Evolutionary conservation across 1,140 invertebrate genomes (phyloP).

Genomic region (Bombus waltoni): DNA sequence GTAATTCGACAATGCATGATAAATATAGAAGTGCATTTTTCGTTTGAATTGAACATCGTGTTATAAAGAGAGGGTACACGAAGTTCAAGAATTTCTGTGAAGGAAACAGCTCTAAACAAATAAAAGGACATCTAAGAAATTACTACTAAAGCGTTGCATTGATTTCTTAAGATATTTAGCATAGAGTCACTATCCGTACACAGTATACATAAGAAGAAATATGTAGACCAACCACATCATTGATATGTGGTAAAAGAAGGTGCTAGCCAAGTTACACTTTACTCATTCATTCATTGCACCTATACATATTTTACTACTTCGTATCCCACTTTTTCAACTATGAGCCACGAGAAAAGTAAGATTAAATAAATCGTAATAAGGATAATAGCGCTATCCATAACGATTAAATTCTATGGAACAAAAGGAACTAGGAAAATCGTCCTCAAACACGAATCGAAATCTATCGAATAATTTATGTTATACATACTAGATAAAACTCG

Average conservation of each 20-base stretch:
- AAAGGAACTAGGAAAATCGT: background rate
- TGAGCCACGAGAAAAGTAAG: background rate
- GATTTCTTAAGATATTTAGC: background rate
- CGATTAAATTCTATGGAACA: background rate
- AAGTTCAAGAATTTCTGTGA: background rate
- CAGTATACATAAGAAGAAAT: background rate
- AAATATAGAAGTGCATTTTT: background rate
- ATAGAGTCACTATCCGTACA: background rate
- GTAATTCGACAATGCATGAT: background rate
- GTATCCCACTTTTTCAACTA: conserved; percentile 39
- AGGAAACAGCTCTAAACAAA: background rate
- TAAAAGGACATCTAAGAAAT: too few species aligned
- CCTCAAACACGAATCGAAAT: background rate
- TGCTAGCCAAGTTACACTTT: background rate
- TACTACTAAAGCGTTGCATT: background rate
- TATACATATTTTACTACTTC: conserved; percentile 47
- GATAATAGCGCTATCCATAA: background rate
- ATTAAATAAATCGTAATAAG: background rate
- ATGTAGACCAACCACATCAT: background rate
- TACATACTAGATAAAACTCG: background rate
- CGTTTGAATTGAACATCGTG: background rate
- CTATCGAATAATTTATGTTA: background rate
- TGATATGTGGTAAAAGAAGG: background rate
- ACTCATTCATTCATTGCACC: conserved; percentile 38
- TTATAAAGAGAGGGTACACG: background rate